phyloP scores from a whole-genome alignment of 2,113 vertebrate species.

The Glaucomys volans region DNA sequence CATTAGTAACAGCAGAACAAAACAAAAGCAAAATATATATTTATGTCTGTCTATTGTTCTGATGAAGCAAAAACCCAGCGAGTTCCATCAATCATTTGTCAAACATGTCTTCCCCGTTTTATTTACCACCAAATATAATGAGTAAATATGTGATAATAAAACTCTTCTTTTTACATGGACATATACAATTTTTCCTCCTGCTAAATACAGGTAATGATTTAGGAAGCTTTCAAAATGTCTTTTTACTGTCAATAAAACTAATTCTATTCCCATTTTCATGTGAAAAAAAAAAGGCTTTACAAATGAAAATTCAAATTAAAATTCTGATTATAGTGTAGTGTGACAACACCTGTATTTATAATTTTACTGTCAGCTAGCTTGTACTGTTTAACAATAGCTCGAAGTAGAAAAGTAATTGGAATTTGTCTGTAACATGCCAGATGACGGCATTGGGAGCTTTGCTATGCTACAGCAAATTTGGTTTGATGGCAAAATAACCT shows the following conservation, averaged over 20 bases:
- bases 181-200: slow-evolving; percentile 88
- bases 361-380: slow-evolving; percentile 94
- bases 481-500: slow-evolving; percentile 90
- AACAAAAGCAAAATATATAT: slow-evolving; percentile 92
- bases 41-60: slow-evolving; percentile 90
- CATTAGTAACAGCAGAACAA: slow-evolving; percentile 88
- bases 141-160: slow-evolving; percentile 94
- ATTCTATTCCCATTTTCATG: slow-evolving; percentile 92
- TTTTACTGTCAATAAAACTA: slow-evolving; percentile 94
- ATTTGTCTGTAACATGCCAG: slow-evolving; percentile 93
- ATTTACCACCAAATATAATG: slow-evolving; percentile 91
- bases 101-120: slow-evolving; percentile 89
- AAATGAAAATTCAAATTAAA: slow-evolving; percentile 95
- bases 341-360: slow-evolving; percentile 95
- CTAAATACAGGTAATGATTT: slow-evolving; percentile 93
- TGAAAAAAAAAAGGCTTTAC: slow-evolving; percentile 89
- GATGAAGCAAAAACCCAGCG: slow-evolving; percentile 88
- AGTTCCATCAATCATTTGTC: slow-evolving; percentile 90
- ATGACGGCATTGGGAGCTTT: slow-evolving; percentile 88
- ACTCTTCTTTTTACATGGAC: slow-evolving; percentile 90
- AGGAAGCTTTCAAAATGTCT: slow-evolving; percentile 93
- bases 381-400: slow-evolving; percentile 93
- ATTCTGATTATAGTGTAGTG: slow-evolving; percentile 94
- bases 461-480: slow-evolving; percentile 87
- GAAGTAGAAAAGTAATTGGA: slow-evolving; percentile 93